Conservation (phyloP, 2,888 invertebrate genomes). For the Coelopa pilipes region DNA sequence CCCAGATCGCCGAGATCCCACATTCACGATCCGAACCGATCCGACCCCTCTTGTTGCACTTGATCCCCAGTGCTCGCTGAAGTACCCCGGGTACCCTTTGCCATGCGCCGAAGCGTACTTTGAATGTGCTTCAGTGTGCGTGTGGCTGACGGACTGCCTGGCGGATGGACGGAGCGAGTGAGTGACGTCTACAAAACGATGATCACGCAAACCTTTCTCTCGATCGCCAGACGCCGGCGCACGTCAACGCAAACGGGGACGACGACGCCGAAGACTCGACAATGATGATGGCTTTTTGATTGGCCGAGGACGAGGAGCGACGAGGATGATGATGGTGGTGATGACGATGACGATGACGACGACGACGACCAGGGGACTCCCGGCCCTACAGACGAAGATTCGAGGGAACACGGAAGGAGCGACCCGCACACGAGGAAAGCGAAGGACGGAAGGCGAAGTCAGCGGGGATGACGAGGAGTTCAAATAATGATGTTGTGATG, state of each 20-base stretch:
- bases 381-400: conserved; percentile 3
- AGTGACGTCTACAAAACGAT: conserved; percentile 20
- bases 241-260: not conserved
- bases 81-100: not conserved
- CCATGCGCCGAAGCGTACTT: not conserved
- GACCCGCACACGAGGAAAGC: conserved; percentile 8
- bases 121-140: not conserved
- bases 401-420: not conserved
- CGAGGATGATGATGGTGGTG: not conserved
- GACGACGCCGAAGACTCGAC: conserved; percentile 15
- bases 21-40: no score
- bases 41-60: no score
- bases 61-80: not conserved
- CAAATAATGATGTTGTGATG: conserved; percentile 23
- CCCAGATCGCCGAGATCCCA: conserved; percentile 7
- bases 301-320: conserved; percentile 35
- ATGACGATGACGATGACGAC: not conserved
- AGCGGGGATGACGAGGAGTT: not conserved
- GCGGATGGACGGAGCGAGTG: not conserved
- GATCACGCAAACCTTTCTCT: conserved; percentile 18
- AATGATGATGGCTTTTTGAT: conserved; percentile 49
- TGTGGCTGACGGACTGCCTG: not conserved
- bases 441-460: not conserved
- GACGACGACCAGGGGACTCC: not conserved
- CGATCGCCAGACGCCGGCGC: not conserved